Conservation (phyloP, 2,113 vertebrate species). For the Prunella himalayana region DNA sequence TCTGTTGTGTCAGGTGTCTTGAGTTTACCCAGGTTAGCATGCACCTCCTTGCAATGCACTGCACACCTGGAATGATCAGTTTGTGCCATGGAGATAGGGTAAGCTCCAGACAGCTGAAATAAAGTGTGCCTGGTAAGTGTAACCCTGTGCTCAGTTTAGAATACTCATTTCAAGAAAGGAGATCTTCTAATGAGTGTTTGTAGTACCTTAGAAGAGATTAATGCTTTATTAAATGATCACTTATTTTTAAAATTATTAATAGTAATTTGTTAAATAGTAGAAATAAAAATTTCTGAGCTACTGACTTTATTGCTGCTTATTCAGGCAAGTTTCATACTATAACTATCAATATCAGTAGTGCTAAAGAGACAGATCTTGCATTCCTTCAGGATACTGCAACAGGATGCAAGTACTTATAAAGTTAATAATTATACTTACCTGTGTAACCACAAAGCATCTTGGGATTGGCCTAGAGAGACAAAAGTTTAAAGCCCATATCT, state of each 20-base stretch:
- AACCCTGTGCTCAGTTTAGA: neutral
- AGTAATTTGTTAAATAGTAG: neutral
- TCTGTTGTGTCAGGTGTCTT: neutral
- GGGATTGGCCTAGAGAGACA: neutral
- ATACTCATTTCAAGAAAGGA: neutral
- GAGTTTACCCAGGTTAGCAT: neutral
- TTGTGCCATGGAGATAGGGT: neutral
- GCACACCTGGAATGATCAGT: neutral
- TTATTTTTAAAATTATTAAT: neutral
- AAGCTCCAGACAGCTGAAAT: neutral
- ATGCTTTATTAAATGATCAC: neutral
- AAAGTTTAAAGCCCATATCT: neutral
- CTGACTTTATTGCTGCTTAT: neutral
- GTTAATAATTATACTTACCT: neutral
- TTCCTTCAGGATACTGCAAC: neutral
- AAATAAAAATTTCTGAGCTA: neutral
- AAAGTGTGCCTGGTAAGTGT: neutral
- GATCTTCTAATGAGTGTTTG: neutral
- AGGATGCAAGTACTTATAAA: neutral
- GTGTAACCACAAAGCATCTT: neutral
- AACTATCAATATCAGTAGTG: neutral
- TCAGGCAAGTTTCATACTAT: neutral
- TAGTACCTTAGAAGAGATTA: neutral
- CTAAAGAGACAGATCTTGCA: neutral
- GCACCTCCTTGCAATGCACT: neutral